These are phyloP conservation scores for Solenopsis fugax DNA, from an alignment of 1,140 invertebrate species.

Conservation along the genomic window DNA sequence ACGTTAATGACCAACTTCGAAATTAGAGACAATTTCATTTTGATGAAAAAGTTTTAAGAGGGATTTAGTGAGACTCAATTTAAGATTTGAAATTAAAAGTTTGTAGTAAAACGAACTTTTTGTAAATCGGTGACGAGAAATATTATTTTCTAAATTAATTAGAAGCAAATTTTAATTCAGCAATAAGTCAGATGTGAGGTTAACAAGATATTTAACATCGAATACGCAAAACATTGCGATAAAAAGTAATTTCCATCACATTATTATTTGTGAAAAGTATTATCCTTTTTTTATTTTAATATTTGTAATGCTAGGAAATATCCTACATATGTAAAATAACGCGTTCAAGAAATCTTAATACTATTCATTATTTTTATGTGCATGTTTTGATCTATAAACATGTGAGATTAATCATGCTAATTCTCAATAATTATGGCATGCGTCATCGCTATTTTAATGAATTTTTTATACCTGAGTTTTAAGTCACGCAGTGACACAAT, in stretches of 20 bases:
- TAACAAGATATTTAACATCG: not conserved
- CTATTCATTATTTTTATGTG: not conserved
- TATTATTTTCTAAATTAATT: not conserved
- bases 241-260: not conserved
- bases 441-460: conserved; percentile 31
- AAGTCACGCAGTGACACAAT: not conserved
- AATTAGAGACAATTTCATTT: conserved; percentile 1
- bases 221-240: not conserved
- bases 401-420: not conserved
- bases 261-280: not conserved
- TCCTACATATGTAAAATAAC: not conserved
- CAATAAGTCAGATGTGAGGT: not conserved
- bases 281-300: not conserved
- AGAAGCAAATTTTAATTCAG: not conserved
- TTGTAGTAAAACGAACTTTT: not conserved
- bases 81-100: not conserved
- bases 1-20: not conserved
- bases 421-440: not conserved
- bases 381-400: not conserved
- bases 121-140: not conserved
- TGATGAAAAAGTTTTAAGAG: not conserved
- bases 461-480: not conserved
- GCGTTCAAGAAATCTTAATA: not conserved
- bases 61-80: not conserved
- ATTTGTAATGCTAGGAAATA: not conserved